A percentile compares a stretch with the other conserved stretches of the same genome.
phyloP scores from a whole-genome alignment of 2,888 invertebrate genomes.

The Callinectes sapidus region DNA sequence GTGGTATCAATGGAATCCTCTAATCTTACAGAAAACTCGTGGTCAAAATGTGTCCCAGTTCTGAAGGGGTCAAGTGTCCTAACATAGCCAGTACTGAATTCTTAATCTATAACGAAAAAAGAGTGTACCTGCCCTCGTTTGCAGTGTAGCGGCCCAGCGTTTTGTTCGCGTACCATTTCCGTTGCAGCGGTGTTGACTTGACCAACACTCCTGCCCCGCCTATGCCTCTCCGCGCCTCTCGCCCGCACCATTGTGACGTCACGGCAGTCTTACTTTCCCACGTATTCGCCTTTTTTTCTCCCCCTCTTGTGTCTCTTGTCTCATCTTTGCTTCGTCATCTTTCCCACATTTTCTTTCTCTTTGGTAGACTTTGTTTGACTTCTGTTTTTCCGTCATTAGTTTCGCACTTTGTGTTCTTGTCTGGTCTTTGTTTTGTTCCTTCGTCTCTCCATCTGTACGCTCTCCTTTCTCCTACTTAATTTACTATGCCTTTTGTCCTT shows the following conservation, averaged over 20 bases:
- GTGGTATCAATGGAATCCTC: no score
- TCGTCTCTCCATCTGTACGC: neutral
- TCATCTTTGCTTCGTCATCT: neutral
- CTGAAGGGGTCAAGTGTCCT: no score
- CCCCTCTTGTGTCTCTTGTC: neutral
- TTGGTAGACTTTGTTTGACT: neutral
- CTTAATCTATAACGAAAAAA: neutral
- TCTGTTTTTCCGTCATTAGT: conserved; percentile 12
- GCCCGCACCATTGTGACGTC: neutral
- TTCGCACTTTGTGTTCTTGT: neutral
- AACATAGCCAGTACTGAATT: neutral
- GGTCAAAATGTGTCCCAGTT: no score
- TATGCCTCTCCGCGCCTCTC: neutral
- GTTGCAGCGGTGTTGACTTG: neutral
- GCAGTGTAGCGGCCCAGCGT: neutral
- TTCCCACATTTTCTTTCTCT: neutral
- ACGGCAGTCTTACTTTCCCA: neutral
- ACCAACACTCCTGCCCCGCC: neutral
- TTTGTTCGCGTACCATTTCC: neutral
- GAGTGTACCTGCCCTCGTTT: neutral
- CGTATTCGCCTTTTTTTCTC: neutral
- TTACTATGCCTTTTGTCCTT: neutral
- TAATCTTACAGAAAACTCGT: no score
- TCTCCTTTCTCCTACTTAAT: neutral
- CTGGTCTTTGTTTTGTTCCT: neutral